These are phyloP conservation scores for Cheilosia soror DNA, from an alignment of 2,888 invertebrate genomes.

Conservation along the genomic window DNA sequence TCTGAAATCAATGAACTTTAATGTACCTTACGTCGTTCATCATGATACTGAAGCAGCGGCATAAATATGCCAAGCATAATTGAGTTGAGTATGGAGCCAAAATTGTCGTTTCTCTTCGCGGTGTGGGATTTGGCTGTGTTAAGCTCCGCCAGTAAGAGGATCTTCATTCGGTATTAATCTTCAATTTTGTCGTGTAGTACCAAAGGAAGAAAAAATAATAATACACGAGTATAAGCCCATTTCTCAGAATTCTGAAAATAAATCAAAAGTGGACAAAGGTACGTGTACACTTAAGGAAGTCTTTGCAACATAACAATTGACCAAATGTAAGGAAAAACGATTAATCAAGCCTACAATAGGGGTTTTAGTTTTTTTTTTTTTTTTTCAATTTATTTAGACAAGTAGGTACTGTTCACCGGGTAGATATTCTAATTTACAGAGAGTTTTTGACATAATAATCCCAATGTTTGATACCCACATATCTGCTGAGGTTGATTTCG, in stretches of 20 bases:
- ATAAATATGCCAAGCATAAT: conserved; percentile 43
- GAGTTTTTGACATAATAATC: no score
- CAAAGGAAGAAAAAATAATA: conserved; percentile 25
- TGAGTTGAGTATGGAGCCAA: conserved; percentile 15
- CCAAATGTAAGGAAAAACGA: conserved; percentile 12
- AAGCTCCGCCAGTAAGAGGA: conserved; percentile 52
- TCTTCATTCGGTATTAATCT: conserved; percentile 48
- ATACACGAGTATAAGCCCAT: conserved; percentile 14
- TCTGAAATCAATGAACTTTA: conserved; percentile 59
- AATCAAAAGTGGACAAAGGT: conserved; percentile 36
- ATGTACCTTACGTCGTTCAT: conserved; percentile 26
- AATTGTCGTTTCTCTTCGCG: not conserved
- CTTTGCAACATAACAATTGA: not conserved
- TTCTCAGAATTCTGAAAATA: conserved; percentile 44
- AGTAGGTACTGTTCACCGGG: not conserved
- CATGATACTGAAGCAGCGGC: conserved; percentile 38
- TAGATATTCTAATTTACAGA: no score
- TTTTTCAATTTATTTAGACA: no score
- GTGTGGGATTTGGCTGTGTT: conserved; percentile 16
- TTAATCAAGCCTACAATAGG: conserved; percentile 23
- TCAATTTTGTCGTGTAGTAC: conserved; percentile 3
- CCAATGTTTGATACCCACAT: no score
- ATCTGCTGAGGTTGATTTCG: no score
- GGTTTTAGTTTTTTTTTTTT: not conserved
- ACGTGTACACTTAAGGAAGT: conserved; percentile 39